Conservation (phyloP, 2,888 invertebrate genomes). For the Podotricha telesiphe region DNA sequence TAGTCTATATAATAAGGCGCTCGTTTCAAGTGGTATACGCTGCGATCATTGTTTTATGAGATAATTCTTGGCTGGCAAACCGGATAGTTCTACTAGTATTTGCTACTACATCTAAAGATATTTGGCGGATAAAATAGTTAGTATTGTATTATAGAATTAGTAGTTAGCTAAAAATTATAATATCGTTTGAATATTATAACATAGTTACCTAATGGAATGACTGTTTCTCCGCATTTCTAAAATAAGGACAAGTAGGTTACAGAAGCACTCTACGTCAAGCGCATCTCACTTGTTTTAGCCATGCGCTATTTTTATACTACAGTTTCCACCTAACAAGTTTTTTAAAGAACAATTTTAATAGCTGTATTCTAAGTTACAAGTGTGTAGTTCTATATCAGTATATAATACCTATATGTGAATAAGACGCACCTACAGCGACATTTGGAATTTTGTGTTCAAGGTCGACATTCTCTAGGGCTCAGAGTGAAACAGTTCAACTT, state of each 20-base stretch:
- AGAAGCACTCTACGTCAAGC: constrained; percentile 26
- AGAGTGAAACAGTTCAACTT: constrained; percentile 63
- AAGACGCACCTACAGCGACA: constrained; percentile 30
- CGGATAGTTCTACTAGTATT: constrained; percentile 34
- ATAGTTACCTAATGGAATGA: not conserved
- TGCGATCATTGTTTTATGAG: constrained; percentile 40
- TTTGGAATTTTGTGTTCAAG: constrained; percentile 51
- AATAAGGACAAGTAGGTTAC: constrained; percentile 23
- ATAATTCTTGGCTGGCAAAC: constrained; percentile 40
- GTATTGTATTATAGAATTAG: no score
- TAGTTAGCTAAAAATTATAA: constrained; percentile 23
- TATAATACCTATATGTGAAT: constrained; percentile 27
- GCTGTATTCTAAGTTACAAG: not conserved
- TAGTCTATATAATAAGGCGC: constrained; percentile 37
- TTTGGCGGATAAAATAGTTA: constrained; percentile 26
- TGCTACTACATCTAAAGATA: constrained; percentile 24
- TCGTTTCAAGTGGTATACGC: constrained; percentile 28
- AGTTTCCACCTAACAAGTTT: constrained; percentile 13
- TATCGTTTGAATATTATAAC: constrained; percentile 10
- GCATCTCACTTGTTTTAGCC: constrained; percentile 17
- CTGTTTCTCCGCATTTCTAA: constrained; percentile 18
- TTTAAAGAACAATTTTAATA: not conserved
- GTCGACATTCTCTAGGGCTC: constrained; percentile 58
- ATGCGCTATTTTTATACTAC: constrained; percentile 18
- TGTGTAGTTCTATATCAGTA: not conserved